Conservation (phyloP, 2,113 vertebrate species). For the Bujurquina vittata region DNA sequence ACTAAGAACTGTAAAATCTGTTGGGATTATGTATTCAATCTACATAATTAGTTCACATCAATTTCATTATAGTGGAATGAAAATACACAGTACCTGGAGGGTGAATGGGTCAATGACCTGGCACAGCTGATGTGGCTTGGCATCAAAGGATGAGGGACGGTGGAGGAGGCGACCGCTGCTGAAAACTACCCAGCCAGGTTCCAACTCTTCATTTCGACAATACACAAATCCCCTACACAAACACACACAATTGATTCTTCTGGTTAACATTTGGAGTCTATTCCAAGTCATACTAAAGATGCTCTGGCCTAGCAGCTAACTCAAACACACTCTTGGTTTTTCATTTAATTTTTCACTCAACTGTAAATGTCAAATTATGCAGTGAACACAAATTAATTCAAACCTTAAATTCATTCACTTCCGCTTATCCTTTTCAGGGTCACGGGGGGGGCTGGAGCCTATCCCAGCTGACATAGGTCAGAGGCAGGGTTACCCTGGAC, state of each 20-base stretch:
- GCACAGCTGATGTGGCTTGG: constrained; percentile 96
- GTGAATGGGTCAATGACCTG: constrained; percentile 95
- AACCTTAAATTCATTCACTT: neutral
- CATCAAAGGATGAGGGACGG: constrained; percentile 94
- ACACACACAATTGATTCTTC: constrained; percentile 31
- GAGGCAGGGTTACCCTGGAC: no score
- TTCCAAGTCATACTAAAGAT: neutral
- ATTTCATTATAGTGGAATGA: neutral
- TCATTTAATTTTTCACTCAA: neutral
- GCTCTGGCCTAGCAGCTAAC: neutral
- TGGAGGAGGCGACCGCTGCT: constrained; percentile 88
- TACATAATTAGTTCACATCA: neutral
- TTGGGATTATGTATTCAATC: neutral
- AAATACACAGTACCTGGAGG: constrained; percentile 86
- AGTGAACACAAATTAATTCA: neutral
- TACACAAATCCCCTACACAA: constrained; percentile 93
- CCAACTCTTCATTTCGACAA: constrained; percentile 95
- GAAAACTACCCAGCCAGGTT: constrained; percentile 93
- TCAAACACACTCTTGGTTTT: neutral
- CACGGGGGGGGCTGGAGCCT: no score
- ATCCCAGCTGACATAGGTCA: no score
- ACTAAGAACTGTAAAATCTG: neutral
- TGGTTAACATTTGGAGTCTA: neutral
- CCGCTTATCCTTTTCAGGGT: no score
- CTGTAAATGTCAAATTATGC: neutral